Evolutionary conservation across 2,113 vertebrate genomes (phyloP).

Genomic region (Oryzias woworae): DNA sequence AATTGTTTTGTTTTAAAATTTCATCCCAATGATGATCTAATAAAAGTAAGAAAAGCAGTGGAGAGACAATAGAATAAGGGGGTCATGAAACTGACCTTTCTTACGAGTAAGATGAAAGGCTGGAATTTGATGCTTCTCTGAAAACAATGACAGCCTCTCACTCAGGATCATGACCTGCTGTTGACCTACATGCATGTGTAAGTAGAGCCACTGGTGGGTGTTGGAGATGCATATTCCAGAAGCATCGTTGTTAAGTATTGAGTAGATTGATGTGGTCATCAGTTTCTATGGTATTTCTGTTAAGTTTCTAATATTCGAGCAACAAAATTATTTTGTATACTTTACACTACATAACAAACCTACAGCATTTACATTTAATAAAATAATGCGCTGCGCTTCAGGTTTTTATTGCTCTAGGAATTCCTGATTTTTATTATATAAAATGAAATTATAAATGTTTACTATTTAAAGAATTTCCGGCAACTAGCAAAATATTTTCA

Average conservation of each 20-base stretch:
- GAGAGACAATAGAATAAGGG: background rate
- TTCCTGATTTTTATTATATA: too few species aligned
- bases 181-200: constrained; percentile 20
- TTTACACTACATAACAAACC: too few species aligned
- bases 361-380: too few species aligned
- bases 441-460: too few species aligned
- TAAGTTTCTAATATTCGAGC: too few species aligned
- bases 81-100: constrained; percentile 23
- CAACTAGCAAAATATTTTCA: too few species aligned
- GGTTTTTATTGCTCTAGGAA: too few species aligned
- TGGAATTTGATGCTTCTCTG: constrained; percentile 48
- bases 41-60: too few species aligned
- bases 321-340: too few species aligned
- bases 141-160: constrained; percentile 35
- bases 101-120: constrained; percentile 18
- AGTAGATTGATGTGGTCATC: background rate
- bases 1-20: background rate
- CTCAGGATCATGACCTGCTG: constrained; percentile 18
- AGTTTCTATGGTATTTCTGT: background rate
- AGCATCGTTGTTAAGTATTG: background rate
- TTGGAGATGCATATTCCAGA: background rate
- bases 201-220: background rate
- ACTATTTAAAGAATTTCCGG: too few species aligned
- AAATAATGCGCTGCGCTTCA: too few species aligned
- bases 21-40: too few species aligned